phyloP scores from a whole-genome alignment of 2,888 invertebrate species.

The Ornithoptera alexandrae region DNA sequence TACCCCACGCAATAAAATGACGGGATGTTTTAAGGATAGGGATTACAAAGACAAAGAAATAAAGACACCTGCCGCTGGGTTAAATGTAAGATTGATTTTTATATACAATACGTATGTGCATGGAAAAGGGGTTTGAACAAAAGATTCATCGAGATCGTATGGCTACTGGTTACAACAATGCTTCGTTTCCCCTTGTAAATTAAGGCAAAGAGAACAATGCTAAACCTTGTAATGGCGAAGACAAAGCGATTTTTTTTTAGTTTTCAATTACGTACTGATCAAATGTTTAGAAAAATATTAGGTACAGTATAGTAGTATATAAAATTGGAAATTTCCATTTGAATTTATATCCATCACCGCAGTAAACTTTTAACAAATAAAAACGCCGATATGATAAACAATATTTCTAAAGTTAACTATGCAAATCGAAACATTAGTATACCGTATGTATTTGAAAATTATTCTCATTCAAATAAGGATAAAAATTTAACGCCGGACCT shows the following conservation, averaged over 20 bases:
- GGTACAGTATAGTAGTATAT: too few species aligned
- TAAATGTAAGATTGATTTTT: not conserved
- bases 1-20: not conserved
- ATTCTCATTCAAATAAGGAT: not conserved
- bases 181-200: not conserved
- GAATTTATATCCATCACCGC: too few species aligned
- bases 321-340: too few species aligned
- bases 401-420: not conserved
- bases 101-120: not conserved
- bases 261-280: too few species aligned
- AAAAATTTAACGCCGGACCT: too few species aligned
- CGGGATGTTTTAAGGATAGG: not conserved
- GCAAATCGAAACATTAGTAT: constrained; percentile 1
- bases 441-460: not conserved
- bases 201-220: not conserved
- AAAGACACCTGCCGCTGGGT: not conserved
- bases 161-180: not conserved
- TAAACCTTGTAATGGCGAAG: not conserved
- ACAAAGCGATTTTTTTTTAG: too few species aligned
- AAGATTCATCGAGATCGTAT: not conserved
- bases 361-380: too few species aligned
- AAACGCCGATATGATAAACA: not conserved
- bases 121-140: not conserved
- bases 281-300: too few species aligned
- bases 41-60: not conserved